Base-by-base conservation (phyloP, 2,113 vertebrate species). In the Ptilonorhynchus violaceus region DNA sequence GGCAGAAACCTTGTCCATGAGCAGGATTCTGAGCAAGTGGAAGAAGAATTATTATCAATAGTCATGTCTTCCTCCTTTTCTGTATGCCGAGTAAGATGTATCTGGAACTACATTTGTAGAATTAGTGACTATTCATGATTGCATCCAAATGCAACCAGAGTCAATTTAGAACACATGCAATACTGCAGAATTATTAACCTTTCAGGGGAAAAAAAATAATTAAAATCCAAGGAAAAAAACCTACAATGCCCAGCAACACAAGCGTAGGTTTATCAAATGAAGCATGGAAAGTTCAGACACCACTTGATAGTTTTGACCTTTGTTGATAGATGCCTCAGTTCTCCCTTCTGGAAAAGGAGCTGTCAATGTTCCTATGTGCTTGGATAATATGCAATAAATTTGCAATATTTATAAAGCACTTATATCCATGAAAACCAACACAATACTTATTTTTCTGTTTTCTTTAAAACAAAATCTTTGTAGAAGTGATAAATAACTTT, bases 151-250 rank as follows among this genome's bases (percentile, higher is more conserved):
- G 33, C 33, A 50, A 44, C 30, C 27, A n/a, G 41, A 75, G 13
- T 16, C 7, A 35, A 28, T 82, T 85, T 28, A 0, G 0, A 83
- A 39, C 13, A 49, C 0, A 0, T 25, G 8, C 13, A 41, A 53
- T 31, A 50, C 2, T 47, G 31, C 13, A 52, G 33, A 91, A 42
- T 37, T 62, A 39, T 41, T 58, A 53, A 46, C 1, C 4, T 60
- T 2, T 5, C 11, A 6, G 6, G 3, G 11, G 10, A 1, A 31
- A 46, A 56, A 68, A 17, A 24, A 10, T 17, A 28, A 13, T 3
- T 15, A 22, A 25, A 28, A 23, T 6, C 3, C 3, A 14, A 44
- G 70, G 7, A 1, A 25, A 56, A 74, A 39, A 4, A 3, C 5
- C 4, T 31, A 13, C 30, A 58, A 25, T 35, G 5, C 13, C 10